Evolutionary conservation across 2,888 invertebrate genomes (phyloP), one percentile per base, ranked within the genome.

Genomic region (Epinotia bilunana): DNA sequence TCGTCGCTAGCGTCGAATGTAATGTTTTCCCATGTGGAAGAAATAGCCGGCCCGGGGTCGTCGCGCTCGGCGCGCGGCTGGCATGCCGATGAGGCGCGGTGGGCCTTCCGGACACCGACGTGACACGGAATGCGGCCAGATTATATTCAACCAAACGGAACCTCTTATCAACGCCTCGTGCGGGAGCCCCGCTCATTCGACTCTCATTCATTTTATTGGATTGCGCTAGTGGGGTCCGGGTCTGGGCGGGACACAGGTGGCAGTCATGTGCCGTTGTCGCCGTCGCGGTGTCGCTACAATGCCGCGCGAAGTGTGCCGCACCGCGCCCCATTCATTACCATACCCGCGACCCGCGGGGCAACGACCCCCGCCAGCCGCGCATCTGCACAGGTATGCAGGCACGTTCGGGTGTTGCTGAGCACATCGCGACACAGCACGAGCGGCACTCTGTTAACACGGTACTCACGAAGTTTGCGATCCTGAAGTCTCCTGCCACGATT

Each of bases 271-370:
- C 73, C 63, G 74, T 63, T 62, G 53, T 28, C 46, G 60, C 39
- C 68, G 64, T 72, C 69, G 43, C 74, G 63, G 28, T 23, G 67
- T 57, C 20, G 73, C 63, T 63, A 69, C 67, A 60, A 46, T 58
- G 57, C 61, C 73, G 73, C 69, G 73, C 63, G 73, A 74, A 74
- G 73, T 73, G 68, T 74, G 46, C 67, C 63, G 63, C 39, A 23
- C 28, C 72, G 49, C 71, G 58, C 57, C 57, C 73, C 69, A 74
- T 74, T 74, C 73, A 70, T 72, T 64, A 65, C 62, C 63, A 43
- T 64, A 61, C 65, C 60, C 39, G 53, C 68, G 62, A 67, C 68
- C 73, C 65, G 76, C 57, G 46, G 73, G 67, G 67, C 73, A 72
- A 74, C 62, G 74, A 73, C 69, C 72, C 46, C 18, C 64, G 64